phyloP scores from a whole-genome alignment of 1,140 invertebrate genomes.

The Drosophila leontia region DNA sequence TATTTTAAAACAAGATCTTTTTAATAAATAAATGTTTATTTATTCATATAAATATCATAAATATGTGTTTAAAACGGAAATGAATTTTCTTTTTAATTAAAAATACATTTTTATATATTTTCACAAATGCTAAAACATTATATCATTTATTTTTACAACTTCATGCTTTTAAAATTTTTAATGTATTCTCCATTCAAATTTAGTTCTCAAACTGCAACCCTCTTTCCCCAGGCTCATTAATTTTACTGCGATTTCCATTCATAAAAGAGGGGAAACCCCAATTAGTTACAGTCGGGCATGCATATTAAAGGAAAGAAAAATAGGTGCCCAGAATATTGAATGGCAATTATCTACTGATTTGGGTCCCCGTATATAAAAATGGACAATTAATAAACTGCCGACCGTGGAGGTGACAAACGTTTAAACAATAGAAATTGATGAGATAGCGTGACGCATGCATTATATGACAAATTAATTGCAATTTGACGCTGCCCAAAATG shows the following conservation, averaged over 20 bases:
- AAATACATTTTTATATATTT: background rate
- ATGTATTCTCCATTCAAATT: conserved; percentile 4
- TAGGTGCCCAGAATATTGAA: conserved; percentile 53
- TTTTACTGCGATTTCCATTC: conserved; percentile 1
- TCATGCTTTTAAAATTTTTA: background rate
- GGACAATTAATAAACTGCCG: conserved; percentile 75
- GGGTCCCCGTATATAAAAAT: conserved; percentile 59
- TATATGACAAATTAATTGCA: conserved; percentile 80
- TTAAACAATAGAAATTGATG: conserved; percentile 83
- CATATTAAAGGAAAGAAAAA: conserved; percentile 64
- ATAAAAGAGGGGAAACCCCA: conserved; percentile 9
- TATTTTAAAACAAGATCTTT: too few relatives aligned
- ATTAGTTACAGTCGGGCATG: conserved; percentile 52
- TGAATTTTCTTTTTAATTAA: background rate
- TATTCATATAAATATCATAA: background rate
- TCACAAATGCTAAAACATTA: background rate
- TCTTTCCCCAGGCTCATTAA: background rate
- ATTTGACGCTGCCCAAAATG: conserved; percentile 60
- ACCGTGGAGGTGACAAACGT: conserved; percentile 71
- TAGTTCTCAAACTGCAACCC: conserved; percentile 25
- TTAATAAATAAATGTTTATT: too few relatives aligned
- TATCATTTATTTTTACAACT: background rate
- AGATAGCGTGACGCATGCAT: conserved; percentile 79
- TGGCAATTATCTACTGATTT: conserved; percentile 48
- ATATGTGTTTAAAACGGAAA: background rate